phyloP scores from a whole-genome alignment of 2,888 invertebrate genomes.

The Dynastes tityus region DNA sequence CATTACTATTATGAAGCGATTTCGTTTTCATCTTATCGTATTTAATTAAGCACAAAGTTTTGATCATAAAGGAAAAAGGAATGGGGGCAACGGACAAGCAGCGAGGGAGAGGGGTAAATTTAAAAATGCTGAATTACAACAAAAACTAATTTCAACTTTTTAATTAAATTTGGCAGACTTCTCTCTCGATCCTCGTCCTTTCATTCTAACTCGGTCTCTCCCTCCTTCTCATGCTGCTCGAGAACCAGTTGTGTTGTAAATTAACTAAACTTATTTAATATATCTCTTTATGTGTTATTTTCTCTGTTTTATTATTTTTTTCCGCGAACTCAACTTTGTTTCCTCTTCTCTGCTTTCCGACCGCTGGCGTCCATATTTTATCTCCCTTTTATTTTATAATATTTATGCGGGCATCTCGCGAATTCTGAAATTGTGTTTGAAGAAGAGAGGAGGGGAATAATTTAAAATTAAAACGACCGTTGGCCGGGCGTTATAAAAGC shows the following conservation, averaged over 20 bases:
- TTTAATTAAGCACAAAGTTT: conserved; percentile 57
- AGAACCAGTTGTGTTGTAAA: conserved; percentile 66
- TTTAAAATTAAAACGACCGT: conserved; percentile 44
- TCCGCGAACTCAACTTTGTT: conserved; percentile 11
- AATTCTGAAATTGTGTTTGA: conserved; percentile 22
- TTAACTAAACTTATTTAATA: conserved; percentile 65
- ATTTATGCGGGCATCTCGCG: conserved; percentile 16
- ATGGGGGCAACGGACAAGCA: not conserved
- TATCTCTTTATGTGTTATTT: conserved; percentile 51
- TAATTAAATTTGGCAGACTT: conserved; percentile 68
- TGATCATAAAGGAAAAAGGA: conserved; percentile 59
- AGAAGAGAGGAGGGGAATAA: conserved; percentile 23
- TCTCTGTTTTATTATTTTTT: conserved; percentile 39
- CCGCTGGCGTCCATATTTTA: conserved; percentile 3
- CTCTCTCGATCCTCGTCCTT: conserved; percentile 51
- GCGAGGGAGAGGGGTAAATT: conserved; percentile 62
- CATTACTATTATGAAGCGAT: conserved; percentile 49
- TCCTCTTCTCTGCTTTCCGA: conserved; percentile 1
- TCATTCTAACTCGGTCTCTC: conserved; percentile 19
- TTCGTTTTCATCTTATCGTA: conserved; percentile 57
- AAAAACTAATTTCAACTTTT: conserved; percentile 71
- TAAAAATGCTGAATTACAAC: conserved; percentile 70
- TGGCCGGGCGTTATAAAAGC: conserved; percentile 32
- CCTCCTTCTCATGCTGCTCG: conserved; percentile 19
- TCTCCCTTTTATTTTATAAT: conserved; percentile 31